Conservation (phyloP, 2,797 vertebrate species). For the Yasuhikotakia modesta region DNA sequence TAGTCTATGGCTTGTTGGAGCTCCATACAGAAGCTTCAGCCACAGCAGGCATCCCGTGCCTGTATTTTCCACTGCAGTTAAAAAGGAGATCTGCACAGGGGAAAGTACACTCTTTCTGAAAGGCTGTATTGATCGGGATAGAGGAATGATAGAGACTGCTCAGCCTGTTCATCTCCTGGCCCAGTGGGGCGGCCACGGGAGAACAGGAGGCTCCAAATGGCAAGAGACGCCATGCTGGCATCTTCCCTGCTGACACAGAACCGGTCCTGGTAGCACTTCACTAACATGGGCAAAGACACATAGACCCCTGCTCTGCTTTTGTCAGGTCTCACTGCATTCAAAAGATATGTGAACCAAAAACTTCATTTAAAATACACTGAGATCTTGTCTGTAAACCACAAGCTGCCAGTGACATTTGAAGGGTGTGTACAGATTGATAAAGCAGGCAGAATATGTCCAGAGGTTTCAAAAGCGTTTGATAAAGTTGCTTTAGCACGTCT, state of each 20-base stretch:
- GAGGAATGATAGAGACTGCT: constrained; percentile 16
- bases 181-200: constrained; percentile 30
- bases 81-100: constrained; percentile 40
- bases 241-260: not conserved
- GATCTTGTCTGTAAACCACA: not conserved
- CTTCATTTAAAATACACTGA: not conserved
- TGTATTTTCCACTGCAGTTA: constrained; percentile 33
- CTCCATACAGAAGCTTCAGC: constrained; percentile 11
- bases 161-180: constrained; percentile 22
- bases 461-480: not conserved
- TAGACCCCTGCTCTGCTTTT: not conserved
- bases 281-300: not conserved
- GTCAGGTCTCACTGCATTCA: not conserved
- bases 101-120: constrained; percentile 50
- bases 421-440: not conserved
- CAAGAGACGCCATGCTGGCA: constrained; percentile 30
- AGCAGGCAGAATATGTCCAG: not conserved
- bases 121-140: constrained; percentile 51
- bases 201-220: constrained; percentile 30
- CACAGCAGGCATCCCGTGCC: constrained; percentile 34
- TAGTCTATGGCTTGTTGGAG: not conserved
- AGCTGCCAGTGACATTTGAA: not conserved
- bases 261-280: not conserved
- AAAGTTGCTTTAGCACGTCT: constrained; percentile 8
- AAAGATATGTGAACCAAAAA: not conserved